Evolutionary conservation across 1,140 invertebrate genomes (phyloP).

Genomic region (Olivierus martensii): DNA sequence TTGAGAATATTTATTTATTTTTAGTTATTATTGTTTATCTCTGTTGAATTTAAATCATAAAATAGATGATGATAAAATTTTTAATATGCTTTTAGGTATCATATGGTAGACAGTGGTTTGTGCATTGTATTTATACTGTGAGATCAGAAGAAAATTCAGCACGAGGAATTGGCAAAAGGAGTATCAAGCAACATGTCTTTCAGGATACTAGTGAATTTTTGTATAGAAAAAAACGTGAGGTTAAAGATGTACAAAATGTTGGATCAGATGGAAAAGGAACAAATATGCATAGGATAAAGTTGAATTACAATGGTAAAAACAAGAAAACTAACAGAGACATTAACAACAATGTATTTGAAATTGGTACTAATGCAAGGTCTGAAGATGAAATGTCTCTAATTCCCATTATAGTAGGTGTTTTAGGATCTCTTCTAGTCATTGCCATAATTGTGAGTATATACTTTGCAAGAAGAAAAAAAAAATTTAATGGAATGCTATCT

Average conservation of each 20-base stretch:
- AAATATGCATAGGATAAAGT: slow-evolving; percentile 28
- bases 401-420: too few species aligned
- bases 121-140: slow-evolving; percentile 31
- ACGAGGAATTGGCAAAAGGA: slow-evolving; percentile 21
- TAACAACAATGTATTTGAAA: too few species aligned
- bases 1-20: not conserved
- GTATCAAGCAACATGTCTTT: slow-evolving; percentile 10
- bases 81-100: slow-evolving; percentile 23
- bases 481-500: too few species aligned
- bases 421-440: too few species aligned
- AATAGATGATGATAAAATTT: too few species aligned
- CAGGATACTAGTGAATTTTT: not conserved
- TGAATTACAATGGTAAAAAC: slow-evolving; percentile 10
- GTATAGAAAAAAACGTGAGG: slow-evolving; percentile 8
- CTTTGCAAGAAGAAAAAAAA: too few species aligned
- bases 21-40: too few species aligned
- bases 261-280: slow-evolving; percentile 26
- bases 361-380: too few species aligned
- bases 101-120: slow-evolving; percentile 31
- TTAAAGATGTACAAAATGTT: slow-evolving; percentile 19
- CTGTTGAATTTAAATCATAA: too few species aligned
- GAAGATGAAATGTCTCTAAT: too few species aligned
- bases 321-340: too few species aligned
- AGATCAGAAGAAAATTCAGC: slow-evolving; percentile 22
- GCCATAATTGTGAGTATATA: too few species aligned